Base-by-base conservation (phyloP, 2,113 vertebrate species). In the Ovibos moschatus region DNA sequence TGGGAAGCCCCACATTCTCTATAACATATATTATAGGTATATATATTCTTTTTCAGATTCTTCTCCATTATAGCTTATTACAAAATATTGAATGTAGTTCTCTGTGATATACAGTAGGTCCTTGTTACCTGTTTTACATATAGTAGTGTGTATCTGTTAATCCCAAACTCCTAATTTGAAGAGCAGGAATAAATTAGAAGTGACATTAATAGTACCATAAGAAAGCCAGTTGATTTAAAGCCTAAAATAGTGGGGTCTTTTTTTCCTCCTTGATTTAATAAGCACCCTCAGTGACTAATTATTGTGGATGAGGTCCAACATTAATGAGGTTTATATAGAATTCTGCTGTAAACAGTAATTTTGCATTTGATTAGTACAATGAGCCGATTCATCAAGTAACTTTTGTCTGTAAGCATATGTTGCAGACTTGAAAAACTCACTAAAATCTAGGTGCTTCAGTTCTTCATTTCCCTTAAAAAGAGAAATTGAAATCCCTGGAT, bases 381-480 rank as follows among this genome's bases (percentile, higher is more conserved):
- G 95, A 78, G 19, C 43, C 97, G 27, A 97, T 74, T 95, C 43
- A 55, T 85, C 53, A 50, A 78, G 33, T 85, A 91, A 85, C 45
- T 81, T 94, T 96, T 88, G 85, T 45, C 7, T 94, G 74, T 81
- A 2, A 15, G n/a, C 13, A 43, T 95, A 79, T 53, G 21, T 88
- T 97, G 74, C 50, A 79, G 23, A 88, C 9, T 87, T 5, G 50
- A 62, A 97, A 90, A 58, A 12, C 43, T 96, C 86, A 36, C 47
- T 85, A 79, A 90, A 67, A 57, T 79, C 78, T 55, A 89, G 21
- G 57, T 33, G 15, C 74, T 89, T 89, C 23, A 5, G 5, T 91
- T 84, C 23, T 45, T 50, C 55, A 7, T 92, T 45, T 89, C n/a
- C 30, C 78, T 71, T 74, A 55, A 86, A 71, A 95, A 50, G 71